Evolutionary conservation across 2,888 invertebrate genomes (phyloP).

Genomic region (Macaria notata): DNA sequence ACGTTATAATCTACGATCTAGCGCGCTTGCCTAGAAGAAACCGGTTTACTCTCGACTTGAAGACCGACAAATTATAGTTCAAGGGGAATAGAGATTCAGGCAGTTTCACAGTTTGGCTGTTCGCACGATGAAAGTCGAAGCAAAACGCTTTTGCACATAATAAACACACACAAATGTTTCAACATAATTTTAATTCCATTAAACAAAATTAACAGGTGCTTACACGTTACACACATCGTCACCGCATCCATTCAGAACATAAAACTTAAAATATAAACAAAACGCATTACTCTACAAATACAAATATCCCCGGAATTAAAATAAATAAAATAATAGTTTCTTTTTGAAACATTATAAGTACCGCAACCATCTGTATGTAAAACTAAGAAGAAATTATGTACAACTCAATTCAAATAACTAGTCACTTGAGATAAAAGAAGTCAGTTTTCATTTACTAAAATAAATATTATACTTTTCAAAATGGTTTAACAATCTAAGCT

Average conservation of each 20-base stretch:
- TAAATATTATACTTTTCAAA: too few species aligned
- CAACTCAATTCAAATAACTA: background rate
- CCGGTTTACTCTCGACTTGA: too few species aligned
- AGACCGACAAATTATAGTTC: too few species aligned
- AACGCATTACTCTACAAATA: constrained; percentile 29
- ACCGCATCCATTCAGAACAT: constrained; percentile 54
- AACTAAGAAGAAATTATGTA: constrained; percentile 29
- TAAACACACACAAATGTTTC: constrained; percentile 43
- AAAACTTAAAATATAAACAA: constrained; percentile 45
- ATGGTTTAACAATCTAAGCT: too few species aligned
- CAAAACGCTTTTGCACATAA: too few species aligned
- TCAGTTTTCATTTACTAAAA: too few species aligned
- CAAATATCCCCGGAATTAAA: constrained; percentile 48
- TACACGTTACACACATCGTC: constrained; percentile 52
- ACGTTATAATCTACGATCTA: background rate
- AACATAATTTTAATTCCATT: constrained; percentile 77
- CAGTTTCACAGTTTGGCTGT: too few species aligned
- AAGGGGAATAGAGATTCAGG: too few species aligned
- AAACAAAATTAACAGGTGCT: constrained; percentile 74
- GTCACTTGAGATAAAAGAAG: background rate
- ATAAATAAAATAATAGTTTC: constrained; percentile 45
- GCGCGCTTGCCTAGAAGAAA: background rate
- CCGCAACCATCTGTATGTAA: constrained; percentile 54
- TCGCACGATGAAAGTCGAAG: too few species aligned
- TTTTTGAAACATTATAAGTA: constrained; percentile 43